A percentile compares a stretch with the other conserved stretches of the same genome.
Conservation (phyloP, 2,113 vertebrate genomes). For the Zingel zingel region DNA sequence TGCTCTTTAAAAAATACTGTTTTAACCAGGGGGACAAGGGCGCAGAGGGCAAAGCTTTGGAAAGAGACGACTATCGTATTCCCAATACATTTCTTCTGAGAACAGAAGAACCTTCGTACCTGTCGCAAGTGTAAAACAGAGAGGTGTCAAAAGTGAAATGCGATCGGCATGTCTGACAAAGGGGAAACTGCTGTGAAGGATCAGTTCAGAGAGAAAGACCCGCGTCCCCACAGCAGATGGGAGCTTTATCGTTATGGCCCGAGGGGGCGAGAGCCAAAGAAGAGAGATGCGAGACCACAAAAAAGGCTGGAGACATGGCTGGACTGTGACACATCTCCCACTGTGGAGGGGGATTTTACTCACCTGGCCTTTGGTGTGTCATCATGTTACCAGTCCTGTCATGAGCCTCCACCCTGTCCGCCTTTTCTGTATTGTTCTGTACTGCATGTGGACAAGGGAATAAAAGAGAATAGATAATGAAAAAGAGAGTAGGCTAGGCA, state of each 20-base stretch:
- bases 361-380: conserved; percentile 82
- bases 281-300: conserved; percentile 77
- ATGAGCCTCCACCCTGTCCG: conserved; percentile 74
- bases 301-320: conserved; percentile 75
- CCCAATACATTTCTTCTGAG: conserved; percentile 70
- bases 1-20: conserved; percentile 52
- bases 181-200: conserved; percentile 72
- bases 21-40: conserved; percentile 56
- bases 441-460: conserved; percentile 67
- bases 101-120: conserved; percentile 76
- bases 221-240: conserved; percentile 78
- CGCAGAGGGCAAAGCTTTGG: conserved; percentile 59
- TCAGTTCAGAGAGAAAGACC: conserved; percentile 76
- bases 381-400: conserved; percentile 82
- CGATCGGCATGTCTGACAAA: conserved; percentile 80
- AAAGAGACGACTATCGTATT: conserved; percentile 67
- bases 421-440: conserved; percentile 71
- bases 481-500: conserved; percentile 56
- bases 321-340: conserved; percentile 83
- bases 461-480: conserved; percentile 71
- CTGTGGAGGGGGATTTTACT: conserved; percentile 66
- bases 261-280: conserved; percentile 61
- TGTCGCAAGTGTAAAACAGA: conserved; percentile 70
- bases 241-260: conserved; percentile 73
- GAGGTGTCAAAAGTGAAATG: conserved; percentile 84